phyloP scores from a whole-genome alignment of 2,888 invertebrate genomes.

The Mythimna loreyi region DNA sequence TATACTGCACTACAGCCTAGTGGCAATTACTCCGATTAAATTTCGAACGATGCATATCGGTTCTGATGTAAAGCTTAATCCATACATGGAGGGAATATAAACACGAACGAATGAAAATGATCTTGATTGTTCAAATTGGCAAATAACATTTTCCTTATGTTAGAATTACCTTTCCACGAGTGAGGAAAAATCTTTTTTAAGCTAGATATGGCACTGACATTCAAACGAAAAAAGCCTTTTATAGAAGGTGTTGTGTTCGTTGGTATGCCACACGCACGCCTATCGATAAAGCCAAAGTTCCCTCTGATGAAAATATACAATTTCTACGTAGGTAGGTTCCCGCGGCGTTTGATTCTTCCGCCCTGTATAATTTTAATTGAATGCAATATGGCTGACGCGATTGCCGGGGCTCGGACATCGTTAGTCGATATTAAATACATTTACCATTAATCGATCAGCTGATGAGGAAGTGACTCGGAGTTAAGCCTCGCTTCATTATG shows the following conservation, averaged over 20 bases:
- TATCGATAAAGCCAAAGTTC: conserved; percentile 8
- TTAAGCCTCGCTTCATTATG: conserved; percentile 56
- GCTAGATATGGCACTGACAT: not conserved
- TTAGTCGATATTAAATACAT: conserved; percentile 76
- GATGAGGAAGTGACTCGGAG: conserved; percentile 70
- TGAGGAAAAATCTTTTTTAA: not conserved
- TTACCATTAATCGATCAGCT: conserved; percentile 65
- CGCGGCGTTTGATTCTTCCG: not conserved
- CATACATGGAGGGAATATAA: not conserved
- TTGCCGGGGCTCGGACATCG: conserved; percentile 54
- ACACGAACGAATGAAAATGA: not conserved
- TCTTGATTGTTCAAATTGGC: not conserved
- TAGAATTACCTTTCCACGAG: not conserved
- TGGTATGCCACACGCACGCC: conserved; percentile 8
- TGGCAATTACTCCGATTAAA: conserved; percentile 46
- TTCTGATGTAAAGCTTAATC: conserved; percentile 25
- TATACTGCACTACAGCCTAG: conserved; percentile 6
- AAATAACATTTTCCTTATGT: not conserved
- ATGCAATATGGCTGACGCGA: conserved; percentile 62
- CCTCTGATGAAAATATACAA: conserved; percentile 3
- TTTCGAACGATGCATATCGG: conserved; percentile 27
- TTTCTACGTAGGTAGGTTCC: not conserved
- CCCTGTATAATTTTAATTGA: conserved; percentile 60
- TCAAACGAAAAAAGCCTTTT: conserved; percentile 10
- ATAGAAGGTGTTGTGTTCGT: conserved; percentile 1